Evolutionary conservation across 2,888 invertebrate species (phyloP).

Genomic region (Cantharis lateralis): DNA sequence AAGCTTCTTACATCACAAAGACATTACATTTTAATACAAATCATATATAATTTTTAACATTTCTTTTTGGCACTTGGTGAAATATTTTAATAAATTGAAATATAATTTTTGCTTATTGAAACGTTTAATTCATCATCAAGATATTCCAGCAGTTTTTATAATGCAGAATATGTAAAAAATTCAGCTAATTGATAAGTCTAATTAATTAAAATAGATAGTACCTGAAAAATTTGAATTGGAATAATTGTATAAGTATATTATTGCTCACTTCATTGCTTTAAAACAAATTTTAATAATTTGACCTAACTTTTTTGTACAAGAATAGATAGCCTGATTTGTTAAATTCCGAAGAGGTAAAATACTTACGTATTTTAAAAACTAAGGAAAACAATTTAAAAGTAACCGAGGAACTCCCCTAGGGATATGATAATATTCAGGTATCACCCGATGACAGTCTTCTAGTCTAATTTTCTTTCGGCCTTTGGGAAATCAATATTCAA

Average conservation of each 20-base stretch:
- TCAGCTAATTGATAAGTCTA: neutral
- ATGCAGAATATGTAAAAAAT: neutral
- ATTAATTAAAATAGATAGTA: neutral
- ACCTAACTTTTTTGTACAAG: neutral
- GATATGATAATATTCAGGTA: too few relatives aligned
- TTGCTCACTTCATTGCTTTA: neutral
- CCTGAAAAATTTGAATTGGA: neutral
- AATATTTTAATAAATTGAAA: neutral
- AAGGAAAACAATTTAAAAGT: too few relatives aligned
- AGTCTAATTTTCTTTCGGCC: too few relatives aligned
- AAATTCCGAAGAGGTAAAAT: too few relatives aligned
- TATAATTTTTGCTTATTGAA: neutral
- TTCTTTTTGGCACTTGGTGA: neutral
- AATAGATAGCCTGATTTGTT: neutral
- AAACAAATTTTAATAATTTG: neutral
- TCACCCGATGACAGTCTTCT: too few relatives aligned
- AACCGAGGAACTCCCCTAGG: too few relatives aligned
- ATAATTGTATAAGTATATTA: neutral
- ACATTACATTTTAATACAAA: neutral
- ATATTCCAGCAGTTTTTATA: neutral
- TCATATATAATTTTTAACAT: neutral
- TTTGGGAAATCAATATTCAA: too few relatives aligned
- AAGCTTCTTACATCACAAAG: neutral
- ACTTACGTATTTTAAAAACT: too few relatives aligned
- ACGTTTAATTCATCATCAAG: neutral